A percentile compares a stretch with the other conserved stretches of the same genome.
These are phyloP conservation scores for Erythrolamprus reginae DNA, from an alignment of 2,113 vertebrate genomes.

Conservation along the genomic window DNA sequence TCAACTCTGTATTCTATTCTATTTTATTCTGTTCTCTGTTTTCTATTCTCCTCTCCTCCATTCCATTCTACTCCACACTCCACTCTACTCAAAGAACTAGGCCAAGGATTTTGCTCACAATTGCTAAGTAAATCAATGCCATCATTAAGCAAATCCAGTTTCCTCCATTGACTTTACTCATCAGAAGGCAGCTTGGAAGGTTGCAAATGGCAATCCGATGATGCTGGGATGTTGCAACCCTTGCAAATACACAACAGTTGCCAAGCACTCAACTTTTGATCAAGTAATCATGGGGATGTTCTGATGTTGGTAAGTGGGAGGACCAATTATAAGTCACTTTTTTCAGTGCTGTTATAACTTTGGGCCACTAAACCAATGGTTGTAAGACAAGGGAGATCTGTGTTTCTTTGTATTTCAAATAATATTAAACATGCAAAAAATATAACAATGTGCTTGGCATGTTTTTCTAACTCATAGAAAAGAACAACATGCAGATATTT, in stretches of 20 bases:
- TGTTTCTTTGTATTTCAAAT: not conserved
- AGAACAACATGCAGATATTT: not conserved
- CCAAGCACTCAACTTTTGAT: not conserved
- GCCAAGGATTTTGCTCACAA: not conserved
- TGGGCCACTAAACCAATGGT: not conserved
- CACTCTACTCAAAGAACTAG: not conserved
- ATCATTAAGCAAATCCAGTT: not conserved
- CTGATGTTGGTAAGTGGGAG: not conserved
- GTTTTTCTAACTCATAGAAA: not conserved
- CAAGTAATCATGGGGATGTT: not conserved
- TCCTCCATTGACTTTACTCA: not conserved
- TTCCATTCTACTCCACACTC: too few relatives aligned
- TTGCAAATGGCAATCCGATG: not conserved
- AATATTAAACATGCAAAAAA: not conserved
- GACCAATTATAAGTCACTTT: not conserved
- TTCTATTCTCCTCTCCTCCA: too few relatives aligned
- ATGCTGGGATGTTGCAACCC: not conserved
- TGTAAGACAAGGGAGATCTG: not conserved
- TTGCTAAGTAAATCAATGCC: not conserved
- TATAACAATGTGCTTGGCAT: not conserved
- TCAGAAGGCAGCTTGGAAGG: not conserved
- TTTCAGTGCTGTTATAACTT: not conserved
- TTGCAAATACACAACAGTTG: not conserved
- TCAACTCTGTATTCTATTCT: too few relatives aligned
- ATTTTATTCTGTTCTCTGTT: too few relatives aligned